Base-by-base conservation (phyloP, 2,113 vertebrate species). In the Grallaria varia region DNA sequence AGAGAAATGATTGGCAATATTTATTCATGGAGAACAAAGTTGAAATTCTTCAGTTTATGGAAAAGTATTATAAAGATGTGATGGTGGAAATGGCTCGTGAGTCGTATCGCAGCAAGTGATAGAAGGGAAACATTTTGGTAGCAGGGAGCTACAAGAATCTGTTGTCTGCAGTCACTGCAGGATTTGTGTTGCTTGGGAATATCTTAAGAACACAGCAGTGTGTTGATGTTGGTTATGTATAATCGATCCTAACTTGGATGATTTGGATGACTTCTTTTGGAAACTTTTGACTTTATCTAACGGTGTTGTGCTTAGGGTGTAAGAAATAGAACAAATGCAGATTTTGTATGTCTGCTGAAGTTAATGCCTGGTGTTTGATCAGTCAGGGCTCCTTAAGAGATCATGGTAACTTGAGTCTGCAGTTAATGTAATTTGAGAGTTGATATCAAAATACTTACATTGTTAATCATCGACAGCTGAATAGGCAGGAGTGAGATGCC, bases 401-500 rank as follows among this genome's bases (percentile, higher is more conserved):
- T 72, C 14, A 14, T 14, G 52, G 7, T 89, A 31, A 69, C 50
- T 87, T 68, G 30, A 47, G 67, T 55, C 72, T 67, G 45, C 45
- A 49, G 44, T 69, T 47, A 62, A 22, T 83, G 87, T 42, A 76
- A 66, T 75, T 77, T 95, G 84, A 94, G 84, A 83, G 24, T 73
- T 82, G 49, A 58, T 94, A 44, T n/a, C 42, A 87, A 88, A 93
- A 88, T 94, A 68, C 71, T 72, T 77, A 50, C 0, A 21, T 66
- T 60, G 42, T 96, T 95, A 96, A 90, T 92, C 64, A 56, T 59
- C 64, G 77, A 56, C 93, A 97, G 93, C 87, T 95, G 95, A 96
- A 71, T 55, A 95, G 93, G 85, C 84, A 93, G 64, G 56, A 93
- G 33, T 35, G 66, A 56, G 40, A 74, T 52, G 50, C 5, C 64